phyloP scores from a whole-genome alignment of 1,140 invertebrate species.

The Bursaphelenchus mucronatus region DNA sequence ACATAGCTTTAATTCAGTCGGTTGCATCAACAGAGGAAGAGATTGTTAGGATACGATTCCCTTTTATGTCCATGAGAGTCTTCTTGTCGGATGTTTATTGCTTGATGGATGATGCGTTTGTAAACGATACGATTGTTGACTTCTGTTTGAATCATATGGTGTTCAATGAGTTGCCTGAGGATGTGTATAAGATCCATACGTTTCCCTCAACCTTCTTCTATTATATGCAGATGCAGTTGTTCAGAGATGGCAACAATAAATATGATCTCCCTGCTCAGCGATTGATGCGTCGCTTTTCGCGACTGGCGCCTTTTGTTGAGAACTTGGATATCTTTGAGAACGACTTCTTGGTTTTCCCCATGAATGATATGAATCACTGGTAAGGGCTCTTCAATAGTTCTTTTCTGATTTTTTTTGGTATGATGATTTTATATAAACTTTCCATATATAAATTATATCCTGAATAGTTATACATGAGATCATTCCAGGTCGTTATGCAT shows the following conservation, averaged over 20 bases:
- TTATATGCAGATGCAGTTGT: slow-evolving; percentile 19
- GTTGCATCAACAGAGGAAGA: slow-evolving; percentile 8
- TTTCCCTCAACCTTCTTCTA: slow-evolving; percentile 19
- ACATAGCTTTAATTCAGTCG: slow-evolving; percentile 1
- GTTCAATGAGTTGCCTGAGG: slow-evolving; percentile 19
- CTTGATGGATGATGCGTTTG: slow-evolving; percentile 24
- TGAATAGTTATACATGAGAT: not conserved
- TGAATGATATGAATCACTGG: slow-evolving; percentile 26
- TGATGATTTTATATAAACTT: no score
- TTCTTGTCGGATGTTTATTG: slow-evolving; percentile 19
- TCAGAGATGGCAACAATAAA: slow-evolving; percentile 8
- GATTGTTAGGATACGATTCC: slow-evolving; percentile 21
- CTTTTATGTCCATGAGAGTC: slow-evolving; percentile 23
- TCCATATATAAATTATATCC: not conserved
- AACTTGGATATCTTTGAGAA: slow-evolving; percentile 23
- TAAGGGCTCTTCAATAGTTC: not conserved
- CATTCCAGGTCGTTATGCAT: slow-evolving; percentile 17
- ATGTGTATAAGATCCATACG: slow-evolving; percentile 6
- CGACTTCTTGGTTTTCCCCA: slow-evolving; percentile 28
- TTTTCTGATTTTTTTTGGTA: not conserved
- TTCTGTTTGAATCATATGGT: slow-evolving; percentile 26
- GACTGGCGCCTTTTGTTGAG: slow-evolving; percentile 15
- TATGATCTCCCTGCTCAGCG: not conserved
- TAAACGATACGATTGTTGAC: slow-evolving; percentile 26
- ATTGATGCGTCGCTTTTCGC: slow-evolving; percentile 2